phyloP scores from a whole-genome alignment of 2,797 vertebrate species.

The Nasua narica region DNA sequence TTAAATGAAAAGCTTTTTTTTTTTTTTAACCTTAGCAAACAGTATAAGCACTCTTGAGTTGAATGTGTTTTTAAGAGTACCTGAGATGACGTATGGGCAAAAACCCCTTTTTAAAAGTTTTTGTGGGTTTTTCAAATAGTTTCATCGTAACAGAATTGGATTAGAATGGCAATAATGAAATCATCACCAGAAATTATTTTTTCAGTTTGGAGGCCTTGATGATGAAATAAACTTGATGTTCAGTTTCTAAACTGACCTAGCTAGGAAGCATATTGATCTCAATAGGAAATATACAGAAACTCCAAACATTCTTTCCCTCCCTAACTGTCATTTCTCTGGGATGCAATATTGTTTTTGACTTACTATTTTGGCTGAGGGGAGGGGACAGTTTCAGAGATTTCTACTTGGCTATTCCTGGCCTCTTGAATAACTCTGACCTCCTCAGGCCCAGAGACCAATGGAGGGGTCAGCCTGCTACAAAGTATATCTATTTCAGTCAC shows the following conservation, averaged over 20 bases:
- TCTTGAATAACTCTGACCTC: background rate
- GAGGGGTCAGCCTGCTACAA: background rate
- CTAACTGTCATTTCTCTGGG: background rate
- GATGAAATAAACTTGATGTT: background rate
- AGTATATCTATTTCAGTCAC: background rate
- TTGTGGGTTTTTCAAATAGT: background rate
- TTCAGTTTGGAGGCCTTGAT: background rate
- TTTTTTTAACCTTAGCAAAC: background rate
- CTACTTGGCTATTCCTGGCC: background rate
- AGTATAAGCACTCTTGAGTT: background rate
- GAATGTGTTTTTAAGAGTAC: background rate
- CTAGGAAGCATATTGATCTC: background rate
- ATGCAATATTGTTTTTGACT: background rate
- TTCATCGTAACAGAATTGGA: background rate
- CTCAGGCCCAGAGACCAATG: background rate
- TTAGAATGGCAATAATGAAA: background rate
- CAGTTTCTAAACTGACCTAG: background rate
- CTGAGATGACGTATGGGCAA: background rate
- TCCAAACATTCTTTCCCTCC: background rate
- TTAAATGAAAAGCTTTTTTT: background rate
- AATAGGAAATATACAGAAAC: background rate
- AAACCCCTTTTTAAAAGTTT: background rate
- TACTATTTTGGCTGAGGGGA: background rate
- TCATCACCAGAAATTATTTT: background rate
- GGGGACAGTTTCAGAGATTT: background rate